Evolutionary conservation across 2,113 vertebrate species (phyloP).

Genomic region (Phasianus colchicus): DNA sequence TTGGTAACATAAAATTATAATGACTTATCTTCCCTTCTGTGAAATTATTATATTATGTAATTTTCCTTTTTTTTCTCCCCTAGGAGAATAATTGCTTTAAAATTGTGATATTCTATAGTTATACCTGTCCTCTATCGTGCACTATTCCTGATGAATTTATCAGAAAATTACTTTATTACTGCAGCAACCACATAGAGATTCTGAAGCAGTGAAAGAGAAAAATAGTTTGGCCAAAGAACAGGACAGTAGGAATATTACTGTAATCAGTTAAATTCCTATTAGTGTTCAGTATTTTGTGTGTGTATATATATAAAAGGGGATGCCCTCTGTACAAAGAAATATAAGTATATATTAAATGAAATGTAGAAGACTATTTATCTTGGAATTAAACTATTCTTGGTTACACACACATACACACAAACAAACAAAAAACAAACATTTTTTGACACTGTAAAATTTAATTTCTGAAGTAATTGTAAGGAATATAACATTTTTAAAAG

Average conservation of each 20-base stretch:
- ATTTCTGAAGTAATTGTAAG: neutral
- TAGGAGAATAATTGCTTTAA: conserved; percentile 42
- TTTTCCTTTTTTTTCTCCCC: neutral
- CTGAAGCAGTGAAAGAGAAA: conserved; percentile 36
- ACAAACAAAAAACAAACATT: neutral
- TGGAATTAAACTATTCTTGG: neutral
- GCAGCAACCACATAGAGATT: conserved; percentile 18
- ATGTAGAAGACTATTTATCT: neutral
- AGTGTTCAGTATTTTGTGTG: neutral
- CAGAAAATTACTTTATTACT: conserved; percentile 67
- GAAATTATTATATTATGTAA: conserved; percentile 46
- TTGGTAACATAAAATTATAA: conserved; percentile 24
- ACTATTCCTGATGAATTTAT: conserved; percentile 68
- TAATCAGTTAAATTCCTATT: conserved; percentile 38
- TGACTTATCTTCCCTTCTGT: conserved; percentile 8
- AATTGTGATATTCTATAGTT: conserved; percentile 49
- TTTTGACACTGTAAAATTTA: neutral
- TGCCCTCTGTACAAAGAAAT: neutral
- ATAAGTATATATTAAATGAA: neutral
- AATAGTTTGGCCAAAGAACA: conserved; percentile 11
- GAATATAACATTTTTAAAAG: neutral
- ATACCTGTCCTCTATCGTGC: conserved; percentile 40
- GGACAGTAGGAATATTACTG: conserved; percentile 29
- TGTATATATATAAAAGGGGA: neutral
- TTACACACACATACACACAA: neutral